Evolutionary conservation across 2,797 vertebrate species (phyloP).

Genomic region (Coregonus sp.): DNA sequence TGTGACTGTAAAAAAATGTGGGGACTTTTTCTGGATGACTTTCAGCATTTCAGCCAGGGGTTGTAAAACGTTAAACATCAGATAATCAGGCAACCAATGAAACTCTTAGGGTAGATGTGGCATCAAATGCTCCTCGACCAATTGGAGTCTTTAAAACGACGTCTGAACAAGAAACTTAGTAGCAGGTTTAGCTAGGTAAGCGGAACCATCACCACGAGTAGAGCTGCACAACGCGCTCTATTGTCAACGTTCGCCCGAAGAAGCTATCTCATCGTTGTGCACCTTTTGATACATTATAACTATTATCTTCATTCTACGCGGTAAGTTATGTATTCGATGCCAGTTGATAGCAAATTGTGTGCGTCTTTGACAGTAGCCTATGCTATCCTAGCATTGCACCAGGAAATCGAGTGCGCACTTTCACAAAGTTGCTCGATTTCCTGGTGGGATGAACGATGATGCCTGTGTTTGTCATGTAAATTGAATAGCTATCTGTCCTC

Average conservation of each 20-base stretch:
- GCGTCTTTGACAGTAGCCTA: neutral
- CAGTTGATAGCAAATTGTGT: neutral
- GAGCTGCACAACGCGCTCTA: neutral
- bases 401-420: neutral
- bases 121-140: constrained; percentile 79
- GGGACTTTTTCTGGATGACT: constrained; percentile 6
- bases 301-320: neutral
- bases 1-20: constrained; percentile 5
- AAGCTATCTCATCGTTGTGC: neutral
- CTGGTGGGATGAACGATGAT: neutral
- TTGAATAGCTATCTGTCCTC: neutral
- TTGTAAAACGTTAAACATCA: constrained; percentile 73
- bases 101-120: constrained; percentile 64
- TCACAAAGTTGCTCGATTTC: constrained; percentile 7
- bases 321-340: neutral
- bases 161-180: constrained; percentile 11
- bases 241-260: neutral
- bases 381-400: neutral
- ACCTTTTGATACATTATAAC: neutral
- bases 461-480: neutral
- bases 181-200: constrained; percentile 10
- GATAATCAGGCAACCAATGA: constrained; percentile 84
- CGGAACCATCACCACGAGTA: constrained; percentile 14
- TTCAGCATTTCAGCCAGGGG: constrained; percentile 6
- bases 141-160: constrained; percentile 64